Conservation (phyloP, 2,797 vertebrate genomes). For the Hipposideros larvatus region DNA sequence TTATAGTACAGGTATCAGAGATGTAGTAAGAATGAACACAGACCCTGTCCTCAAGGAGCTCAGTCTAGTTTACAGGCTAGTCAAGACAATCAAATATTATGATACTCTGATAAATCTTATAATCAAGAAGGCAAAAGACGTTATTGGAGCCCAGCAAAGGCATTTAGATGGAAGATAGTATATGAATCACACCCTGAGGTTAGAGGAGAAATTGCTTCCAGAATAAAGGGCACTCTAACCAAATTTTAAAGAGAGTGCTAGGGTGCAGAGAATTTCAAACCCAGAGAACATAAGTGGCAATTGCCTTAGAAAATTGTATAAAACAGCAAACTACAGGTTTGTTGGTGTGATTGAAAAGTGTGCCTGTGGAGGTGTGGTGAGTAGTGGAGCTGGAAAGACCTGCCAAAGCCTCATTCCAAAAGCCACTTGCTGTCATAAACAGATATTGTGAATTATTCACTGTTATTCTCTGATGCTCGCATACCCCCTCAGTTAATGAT, state of each 20-base stretch:
- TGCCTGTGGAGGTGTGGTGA: background rate
- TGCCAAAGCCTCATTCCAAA: background rate
- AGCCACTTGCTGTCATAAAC: background rate
- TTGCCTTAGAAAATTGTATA: background rate
- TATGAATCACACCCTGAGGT: background rate
- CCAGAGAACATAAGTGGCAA: background rate
- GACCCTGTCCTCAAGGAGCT: background rate
- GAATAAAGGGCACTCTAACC: background rate
- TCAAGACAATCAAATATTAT: constrained; percentile 20
- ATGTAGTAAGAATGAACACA: background rate
- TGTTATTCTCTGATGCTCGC: background rate
- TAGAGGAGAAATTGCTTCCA: background rate
- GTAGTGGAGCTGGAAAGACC: background rate
- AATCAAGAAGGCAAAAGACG: constrained; percentile 1
- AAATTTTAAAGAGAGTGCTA: background rate
- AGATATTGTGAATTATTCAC: background rate
- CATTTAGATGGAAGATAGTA: background rate
- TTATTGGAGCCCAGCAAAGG: background rate
- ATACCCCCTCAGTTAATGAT: background rate
- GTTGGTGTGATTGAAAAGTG: background rate
- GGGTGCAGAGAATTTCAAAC: background rate
- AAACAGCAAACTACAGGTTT: background rate
- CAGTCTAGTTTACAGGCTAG: background rate
- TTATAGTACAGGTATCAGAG: background rate
- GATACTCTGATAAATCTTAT: background rate